A percentile compares a stretch with the other conserved stretches of the same genome.
Conservation (phyloP, 2,888 invertebrate species). For the Drosophila siamana region DNA sequence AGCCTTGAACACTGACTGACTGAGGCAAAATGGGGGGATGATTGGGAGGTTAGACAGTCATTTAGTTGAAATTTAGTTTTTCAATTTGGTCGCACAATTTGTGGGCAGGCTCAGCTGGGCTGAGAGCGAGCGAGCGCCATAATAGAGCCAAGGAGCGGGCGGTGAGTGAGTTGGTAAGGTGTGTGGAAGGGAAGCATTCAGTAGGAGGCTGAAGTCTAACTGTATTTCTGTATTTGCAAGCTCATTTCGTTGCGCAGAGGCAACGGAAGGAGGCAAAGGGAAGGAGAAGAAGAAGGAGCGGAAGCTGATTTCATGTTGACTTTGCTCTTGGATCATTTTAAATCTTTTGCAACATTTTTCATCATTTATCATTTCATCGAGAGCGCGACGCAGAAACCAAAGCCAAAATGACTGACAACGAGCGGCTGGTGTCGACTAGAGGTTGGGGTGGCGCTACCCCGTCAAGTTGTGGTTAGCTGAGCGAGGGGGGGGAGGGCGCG, state of each 20-base stretch:
- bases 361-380: constrained; percentile 85
- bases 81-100: constrained; percentile 45
- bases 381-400: constrained; percentile 32
- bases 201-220: constrained; percentile 10
- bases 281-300: background rate
- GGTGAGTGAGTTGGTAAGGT: background rate
- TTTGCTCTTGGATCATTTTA: constrained; percentile 82
- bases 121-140: background rate
- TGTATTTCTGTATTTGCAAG: constrained; percentile 67
- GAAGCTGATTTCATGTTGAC: constrained; percentile 70
- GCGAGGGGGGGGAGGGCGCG: background rate
- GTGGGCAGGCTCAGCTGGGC: constrained; percentile 57
- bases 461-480: constrained; percentile 66
- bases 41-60: constrained; percentile 25
- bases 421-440: constrained; percentile 66
- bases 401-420: constrained; percentile 81
- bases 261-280: background rate
- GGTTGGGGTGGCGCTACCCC: constrained; percentile 9
- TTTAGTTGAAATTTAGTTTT: constrained; percentile 57
- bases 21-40: background rate
- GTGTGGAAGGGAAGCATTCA: constrained; percentile 5
- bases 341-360: constrained; percentile 85
- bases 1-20: background rate
- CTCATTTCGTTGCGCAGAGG: constrained; percentile 52
- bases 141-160: too few species aligned